Conservation (phyloP, 2,797 vertebrate genomes). For the Melanotaenia maccullochi region DNA sequence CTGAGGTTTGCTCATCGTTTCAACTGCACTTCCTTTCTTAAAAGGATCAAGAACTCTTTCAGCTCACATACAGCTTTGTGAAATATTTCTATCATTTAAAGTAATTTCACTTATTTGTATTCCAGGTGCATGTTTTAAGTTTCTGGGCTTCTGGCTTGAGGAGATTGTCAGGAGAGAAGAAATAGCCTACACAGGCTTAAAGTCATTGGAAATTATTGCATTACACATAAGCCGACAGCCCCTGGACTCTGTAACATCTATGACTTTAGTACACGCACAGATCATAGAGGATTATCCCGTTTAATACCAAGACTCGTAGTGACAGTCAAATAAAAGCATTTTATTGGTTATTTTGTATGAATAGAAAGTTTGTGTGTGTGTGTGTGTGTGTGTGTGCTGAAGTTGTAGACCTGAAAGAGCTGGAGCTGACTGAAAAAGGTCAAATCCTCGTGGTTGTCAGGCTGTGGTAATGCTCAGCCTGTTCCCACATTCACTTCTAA, state of each 20-base stretch:
- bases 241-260: not conserved
- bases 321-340: conserved; percentile 15
- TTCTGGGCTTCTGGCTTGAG: conserved; percentile 13
- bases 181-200: not conserved
- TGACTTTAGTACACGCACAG: not conserved
- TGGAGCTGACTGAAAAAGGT: conserved; percentile 20
- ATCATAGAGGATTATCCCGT: not conserved
- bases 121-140: not conserved
- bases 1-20: not conserved
- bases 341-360: conserved; percentile 14
- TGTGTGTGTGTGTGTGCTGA: conserved; percentile 16
- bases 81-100: conserved; percentile 2
- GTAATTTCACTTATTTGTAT: not conserved
- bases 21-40: not conserved
- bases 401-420: conserved; percentile 8
- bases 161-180: conserved; percentile 3
- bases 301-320: not conserved
- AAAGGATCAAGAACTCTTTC: conserved; percentile 2
- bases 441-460: not conserved
- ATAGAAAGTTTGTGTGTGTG: conserved; percentile 1
- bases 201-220: conserved; percentile 22
- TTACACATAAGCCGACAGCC: conserved; percentile 7
- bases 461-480: conserved; percentile 12
- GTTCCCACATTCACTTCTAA: not conserved
- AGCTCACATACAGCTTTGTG: not conserved